Evolutionary conservation across 2,888 invertebrate genomes (phyloP).

Genomic region (Augiades crinisus): DNA sequence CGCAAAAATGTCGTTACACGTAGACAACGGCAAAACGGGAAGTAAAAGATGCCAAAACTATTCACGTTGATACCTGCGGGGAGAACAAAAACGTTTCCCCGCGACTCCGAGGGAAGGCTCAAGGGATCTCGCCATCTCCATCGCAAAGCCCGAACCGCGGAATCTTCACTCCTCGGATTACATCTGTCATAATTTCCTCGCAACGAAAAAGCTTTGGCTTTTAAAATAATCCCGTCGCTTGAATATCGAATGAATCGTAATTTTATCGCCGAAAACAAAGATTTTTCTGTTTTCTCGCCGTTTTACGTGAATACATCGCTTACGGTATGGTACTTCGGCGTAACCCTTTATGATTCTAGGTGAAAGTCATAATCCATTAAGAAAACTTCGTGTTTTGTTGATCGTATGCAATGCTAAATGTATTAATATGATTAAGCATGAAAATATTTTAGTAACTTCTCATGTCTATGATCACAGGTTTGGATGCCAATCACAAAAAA

Average conservation of each 20-base stretch:
- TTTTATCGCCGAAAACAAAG: conserved; percentile 25
- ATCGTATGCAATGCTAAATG: too few relatives aligned
- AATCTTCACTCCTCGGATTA: conserved; percentile 61
- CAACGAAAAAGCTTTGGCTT: conserved; percentile 46
- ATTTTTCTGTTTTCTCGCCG: conserved; percentile 22
- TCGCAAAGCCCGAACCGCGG: conserved; percentile 56
- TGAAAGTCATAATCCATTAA: too few relatives aligned
- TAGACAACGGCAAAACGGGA: conserved; percentile 5
- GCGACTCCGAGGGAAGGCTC: conserved; percentile 52
- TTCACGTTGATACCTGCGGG: conserved; percentile 28
- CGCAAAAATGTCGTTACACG: conserved; percentile 20
- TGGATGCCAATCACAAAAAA: too few relatives aligned
- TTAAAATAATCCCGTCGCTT: conserved; percentile 40
- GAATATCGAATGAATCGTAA: conserved; percentile 26
- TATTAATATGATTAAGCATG: too few relatives aligned
- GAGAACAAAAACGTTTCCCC: conserved; percentile 29
- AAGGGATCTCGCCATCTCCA: conserved; percentile 56
- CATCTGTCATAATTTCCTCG: conserved; percentile 65
- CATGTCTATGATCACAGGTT: too few relatives aligned
- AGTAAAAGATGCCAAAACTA: conserved; percentile 28
- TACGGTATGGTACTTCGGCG: conserved; percentile 19
- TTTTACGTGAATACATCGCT: conserved; percentile 20
- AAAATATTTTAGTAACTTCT: too few relatives aligned
- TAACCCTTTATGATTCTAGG: conserved; percentile 6
- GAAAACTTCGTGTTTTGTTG: too few relatives aligned